Base-by-base conservation (phyloP, 2,888 invertebrate genomes). In the Myopa tessellatipennis region DNA sequence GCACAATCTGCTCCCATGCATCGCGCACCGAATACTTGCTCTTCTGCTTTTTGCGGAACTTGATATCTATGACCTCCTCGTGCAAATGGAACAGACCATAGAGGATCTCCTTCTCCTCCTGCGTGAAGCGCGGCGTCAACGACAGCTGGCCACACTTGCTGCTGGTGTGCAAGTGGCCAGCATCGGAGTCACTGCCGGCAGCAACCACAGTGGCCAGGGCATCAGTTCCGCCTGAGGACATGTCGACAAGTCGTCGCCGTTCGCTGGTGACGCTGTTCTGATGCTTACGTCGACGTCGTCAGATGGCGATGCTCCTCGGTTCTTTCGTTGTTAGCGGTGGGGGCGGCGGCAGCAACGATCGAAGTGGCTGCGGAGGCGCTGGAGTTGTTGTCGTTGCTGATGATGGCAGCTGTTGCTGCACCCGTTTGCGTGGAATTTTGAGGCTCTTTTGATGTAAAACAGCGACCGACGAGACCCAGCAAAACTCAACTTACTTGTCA, bases 51-150 rank as follows among this genome's bases (percentile, higher is more conserved):
- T 87, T 88, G 5, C 89, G 83, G 70, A 85, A 86, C 81, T 89
- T 89, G n/a, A 89, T 89, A 81, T 89, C 89, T 80, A 89, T 89
- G 69, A 89, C 85, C 71, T 89, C 87, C 77, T 89, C 88, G 79
- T 89, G 88, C 80, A 84, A 81, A 50, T 86, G 84, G 79, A 89
- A 89, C 18, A 89, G 81, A 4, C 81, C 78, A 79, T 87, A 89
- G 3, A 89, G 82, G 45, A 89, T 86, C 12, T 86, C 85, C 82
- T 89, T 89, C 78, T 89, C 89, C 74, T 88, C 88, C 74, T 85
- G 85, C 4, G 89, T 89, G 79, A 88, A 89, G 38, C 89, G 87
- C 14, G 88, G 87, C 61, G 88, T 87, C 4, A 87, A 78, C 4
- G 86, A 85, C 75, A 87, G 74, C 16, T 84, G 83, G 34, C 74